These are phyloP conservation scores for Dendroctonus valens DNA, from an alignment of 1,140 invertebrate genomes.

Conservation along the genomic window DNA sequence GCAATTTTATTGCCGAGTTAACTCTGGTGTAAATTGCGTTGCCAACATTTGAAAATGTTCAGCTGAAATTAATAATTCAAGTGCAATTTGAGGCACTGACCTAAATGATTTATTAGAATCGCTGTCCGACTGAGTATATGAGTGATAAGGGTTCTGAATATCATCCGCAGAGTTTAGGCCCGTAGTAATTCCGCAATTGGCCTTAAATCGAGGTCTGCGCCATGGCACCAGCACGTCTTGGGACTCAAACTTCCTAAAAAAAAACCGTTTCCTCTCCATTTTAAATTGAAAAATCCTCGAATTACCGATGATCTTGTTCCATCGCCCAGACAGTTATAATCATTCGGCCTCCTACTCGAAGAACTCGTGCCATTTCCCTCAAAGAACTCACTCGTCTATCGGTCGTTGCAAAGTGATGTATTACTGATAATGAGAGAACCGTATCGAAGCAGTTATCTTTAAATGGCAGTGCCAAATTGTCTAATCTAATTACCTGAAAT, in stretches of 20 bases:
- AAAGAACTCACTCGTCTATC: constrained; percentile 85
- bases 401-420: constrained; percentile 92
- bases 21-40: neutral
- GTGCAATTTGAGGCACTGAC: constrained; percentile 23
- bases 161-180: constrained; percentile 62
- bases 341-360: constrained; percentile 86
- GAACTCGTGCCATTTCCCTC: constrained; percentile 81
- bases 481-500: constrained; percentile 77
- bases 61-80: neutral
- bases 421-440: constrained; percentile 89
- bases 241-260: constrained; percentile 69
- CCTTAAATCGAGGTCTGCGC: constrained; percentile 73
- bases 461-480: constrained; percentile 87
- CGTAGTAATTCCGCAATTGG: constrained; percentile 63
- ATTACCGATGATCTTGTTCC: constrained; percentile 77
- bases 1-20: constrained; percentile 3
- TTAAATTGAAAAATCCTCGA: neutral
- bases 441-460: constrained; percentile 93
- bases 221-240: constrained; percentile 96
- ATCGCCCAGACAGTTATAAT: constrained; percentile 96
- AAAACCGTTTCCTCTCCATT: neutral
- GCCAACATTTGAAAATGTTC: too few species aligned
- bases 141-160: constrained; percentile 60
- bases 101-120: constrained; percentile 54
- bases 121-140: constrained; percentile 65